Base-by-base conservation (phyloP, 2,113 vertebrate species). In the Tautogolabrus adspersus region DNA sequence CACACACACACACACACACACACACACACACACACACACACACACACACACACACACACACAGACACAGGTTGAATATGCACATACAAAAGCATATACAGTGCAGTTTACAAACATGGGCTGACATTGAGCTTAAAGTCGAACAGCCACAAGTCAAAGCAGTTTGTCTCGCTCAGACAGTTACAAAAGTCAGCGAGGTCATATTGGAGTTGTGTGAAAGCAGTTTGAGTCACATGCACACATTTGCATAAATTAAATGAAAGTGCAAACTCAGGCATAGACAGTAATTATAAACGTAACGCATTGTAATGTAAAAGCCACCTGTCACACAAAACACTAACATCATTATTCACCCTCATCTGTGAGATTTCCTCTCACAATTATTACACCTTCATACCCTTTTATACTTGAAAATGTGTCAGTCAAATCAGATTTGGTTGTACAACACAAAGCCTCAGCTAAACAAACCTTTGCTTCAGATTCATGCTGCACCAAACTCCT, bases 91-190 rank as follows among this genome's bases (percentile, higher is more conserved):
- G 56, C 18, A 37, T 13, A 26, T 34, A 18, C 38, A 10, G 47
- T 64, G 64, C 54, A 60, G 65, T 59, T 8, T 22, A 12, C 38
- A 51, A 18, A 73, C 51, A 59, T 16, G 2, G 59, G 72, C 75
- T 73, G 80, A 86, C 77, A 69, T 75, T 73, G 44, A 47, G 55
- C 51, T 72, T 26, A 1, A 18, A 66, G 54, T 42, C 9, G 21
- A 21, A 52, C 59, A 30, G 68, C 23, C 13, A 10, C 19, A 49
- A 52, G 72, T 83, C 56, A 52, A 21, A 15, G 47, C 60, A 38
- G 60, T 82, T 79, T 3, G 19, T 77, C 70, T 66, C 30, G 52
- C 65, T 81, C 11, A 16, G 16, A 55, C 40, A 55, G 23, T 34
- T 34, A 42, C 40, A 56, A 18, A 75, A 44, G 58, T 72, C 44